Conservation (phyloP, 2,113 vertebrate genomes). For the Ammospiza nelsoni region DNA sequence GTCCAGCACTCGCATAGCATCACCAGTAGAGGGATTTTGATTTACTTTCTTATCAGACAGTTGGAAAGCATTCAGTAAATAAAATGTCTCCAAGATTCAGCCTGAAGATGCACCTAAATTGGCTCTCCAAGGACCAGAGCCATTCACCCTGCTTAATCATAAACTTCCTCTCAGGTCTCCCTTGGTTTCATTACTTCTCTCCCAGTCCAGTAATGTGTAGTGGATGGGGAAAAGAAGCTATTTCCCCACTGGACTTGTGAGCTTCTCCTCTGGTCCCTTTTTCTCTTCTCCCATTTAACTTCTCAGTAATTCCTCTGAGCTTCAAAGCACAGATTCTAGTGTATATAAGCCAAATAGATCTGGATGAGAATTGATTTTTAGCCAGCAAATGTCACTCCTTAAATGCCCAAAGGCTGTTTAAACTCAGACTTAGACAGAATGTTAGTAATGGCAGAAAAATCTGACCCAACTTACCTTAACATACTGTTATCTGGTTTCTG, state of each 20-base stretch:
- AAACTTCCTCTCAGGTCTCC: constrained; percentile 13
- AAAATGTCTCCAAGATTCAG: background rate
- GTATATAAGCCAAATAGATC: background rate
- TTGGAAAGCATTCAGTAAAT: background rate
- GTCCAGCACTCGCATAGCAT: background rate
- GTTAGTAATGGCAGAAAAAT: constrained; percentile 12
- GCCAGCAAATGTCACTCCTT: constrained; percentile 27
- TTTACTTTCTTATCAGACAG: background rate
- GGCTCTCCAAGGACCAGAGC: background rate
- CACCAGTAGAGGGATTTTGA: background rate
- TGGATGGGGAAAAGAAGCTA: background rate
- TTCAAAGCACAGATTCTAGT: background rate
- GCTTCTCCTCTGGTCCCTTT: background rate
- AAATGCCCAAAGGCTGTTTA: constrained; percentile 44
- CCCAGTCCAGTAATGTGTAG: background rate
- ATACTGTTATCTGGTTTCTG: background rate
- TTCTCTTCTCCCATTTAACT: constrained; percentile 3
- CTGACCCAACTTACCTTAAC: background rate
- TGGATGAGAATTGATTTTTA: constrained; percentile 63
- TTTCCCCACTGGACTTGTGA: background rate
- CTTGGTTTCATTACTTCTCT: constrained; percentile 51
- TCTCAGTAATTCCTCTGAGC: constrained; percentile 18
- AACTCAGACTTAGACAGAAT: background rate
- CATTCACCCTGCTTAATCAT: background rate
- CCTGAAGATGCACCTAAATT: constrained; percentile 29